phyloP scores from a whole-genome alignment of 2,797 vertebrate species.

The Lagothrix lagotricha region DNA sequence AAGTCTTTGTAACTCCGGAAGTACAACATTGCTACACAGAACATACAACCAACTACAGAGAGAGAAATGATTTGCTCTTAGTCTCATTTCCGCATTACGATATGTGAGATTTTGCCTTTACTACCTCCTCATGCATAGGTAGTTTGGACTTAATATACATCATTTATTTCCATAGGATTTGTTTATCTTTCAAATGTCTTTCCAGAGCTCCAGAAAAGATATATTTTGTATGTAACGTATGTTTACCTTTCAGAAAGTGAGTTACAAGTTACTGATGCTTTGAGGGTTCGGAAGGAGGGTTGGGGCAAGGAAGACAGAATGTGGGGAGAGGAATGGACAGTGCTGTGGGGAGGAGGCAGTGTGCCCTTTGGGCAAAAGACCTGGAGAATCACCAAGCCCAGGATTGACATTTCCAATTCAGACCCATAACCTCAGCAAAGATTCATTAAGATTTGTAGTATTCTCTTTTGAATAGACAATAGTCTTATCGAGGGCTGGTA shows the following conservation, averaged over 20 bases:
- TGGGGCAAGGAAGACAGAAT: not conserved
- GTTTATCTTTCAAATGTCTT: not conserved
- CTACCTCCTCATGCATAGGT: not conserved
- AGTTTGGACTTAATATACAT: not conserved
- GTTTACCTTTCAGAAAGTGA: not conserved
- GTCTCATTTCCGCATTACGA: not conserved
- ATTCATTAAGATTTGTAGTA: not conserved
- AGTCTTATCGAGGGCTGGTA: not conserved
- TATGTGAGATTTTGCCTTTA: not conserved
- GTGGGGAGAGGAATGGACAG: not conserved
- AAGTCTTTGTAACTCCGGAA: not conserved
- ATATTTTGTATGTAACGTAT: not conserved
- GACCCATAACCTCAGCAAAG: not conserved
- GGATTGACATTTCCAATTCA: not conserved
- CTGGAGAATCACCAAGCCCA: rapidly evolving
- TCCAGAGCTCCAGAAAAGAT: not conserved
- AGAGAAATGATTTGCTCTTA: not conserved
- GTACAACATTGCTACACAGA: not conserved
- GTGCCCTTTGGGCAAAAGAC: not conserved
- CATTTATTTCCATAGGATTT: not conserved
- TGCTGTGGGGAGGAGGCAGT: rapidly evolving
- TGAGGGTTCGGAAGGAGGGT: not conserved
- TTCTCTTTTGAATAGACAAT: not conserved
- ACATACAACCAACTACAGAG: not conserved
- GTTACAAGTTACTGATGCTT: not conserved